Percentiles rank a stretch among this genome's conserved stretches.
phyloP scores from a whole-genome alignment of 2,113 vertebrate genomes.

The Benitochromis conjunctus region DNA sequence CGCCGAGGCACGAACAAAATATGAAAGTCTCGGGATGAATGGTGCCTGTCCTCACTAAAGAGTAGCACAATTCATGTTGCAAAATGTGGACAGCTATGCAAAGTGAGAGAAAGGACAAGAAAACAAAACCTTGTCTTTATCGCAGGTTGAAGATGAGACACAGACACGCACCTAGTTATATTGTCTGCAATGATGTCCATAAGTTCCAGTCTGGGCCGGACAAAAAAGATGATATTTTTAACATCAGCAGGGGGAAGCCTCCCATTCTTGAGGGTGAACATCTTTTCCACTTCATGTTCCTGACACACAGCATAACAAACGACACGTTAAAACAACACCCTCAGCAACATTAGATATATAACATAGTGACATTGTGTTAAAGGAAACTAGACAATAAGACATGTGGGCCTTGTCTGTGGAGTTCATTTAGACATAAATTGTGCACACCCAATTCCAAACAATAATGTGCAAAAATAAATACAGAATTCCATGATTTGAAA shows the following conservation, averaged over 20 bases:
- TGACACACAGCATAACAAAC: constrained; percentile 34
- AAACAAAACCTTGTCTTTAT: not conserved
- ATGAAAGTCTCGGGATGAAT: constrained; percentile 87
- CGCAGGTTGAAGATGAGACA: not conserved
- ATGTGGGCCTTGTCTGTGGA: not conserved
- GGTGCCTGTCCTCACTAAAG: constrained; percentile 85
- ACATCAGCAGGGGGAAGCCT: constrained; percentile 88
- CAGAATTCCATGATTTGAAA: not conserved
- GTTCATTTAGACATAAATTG: not conserved
- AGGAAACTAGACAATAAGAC: not conserved
- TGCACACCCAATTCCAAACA: not conserved
- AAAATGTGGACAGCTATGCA: not conserved
- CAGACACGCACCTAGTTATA: constrained; percentile 77
- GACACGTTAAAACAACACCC: not conserved
- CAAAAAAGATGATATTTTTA: constrained; percentile 97
- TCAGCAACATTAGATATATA: not conserved
- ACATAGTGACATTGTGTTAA: not conserved
- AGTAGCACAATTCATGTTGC: not conserved
- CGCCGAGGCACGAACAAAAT: constrained; percentile 93
- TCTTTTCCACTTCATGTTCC: constrained; percentile 99
- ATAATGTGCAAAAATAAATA: not conserved
- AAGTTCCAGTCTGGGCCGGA: constrained; percentile 89
- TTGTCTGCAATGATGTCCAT: constrained; percentile 98
- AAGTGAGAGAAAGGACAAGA: not conserved
- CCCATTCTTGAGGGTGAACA: constrained; percentile 94